A percentile compares a stretch with the other conserved stretches of the same genome.
Conservation (phyloP, 2,797 vertebrate genomes). For the Propithecus perrieri region DNA sequence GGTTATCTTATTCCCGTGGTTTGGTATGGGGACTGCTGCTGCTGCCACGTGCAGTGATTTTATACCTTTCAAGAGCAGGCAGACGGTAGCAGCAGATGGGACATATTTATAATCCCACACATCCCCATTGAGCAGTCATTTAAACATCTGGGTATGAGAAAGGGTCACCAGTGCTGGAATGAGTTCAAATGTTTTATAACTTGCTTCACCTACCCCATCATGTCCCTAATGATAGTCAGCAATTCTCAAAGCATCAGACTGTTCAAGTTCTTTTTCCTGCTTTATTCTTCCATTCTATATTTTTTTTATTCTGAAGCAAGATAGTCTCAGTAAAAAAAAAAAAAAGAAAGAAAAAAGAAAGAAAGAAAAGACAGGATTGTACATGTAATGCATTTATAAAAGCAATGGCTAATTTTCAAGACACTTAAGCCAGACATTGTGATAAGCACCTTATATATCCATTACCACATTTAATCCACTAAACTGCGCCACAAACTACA, state of each 20-base stretch:
- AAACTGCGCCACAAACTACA: background rate
- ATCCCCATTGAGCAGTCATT: slow-evolving; percentile 42
- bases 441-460: background rate
- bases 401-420: background rate
- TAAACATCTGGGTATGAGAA: slow-evolving; percentile 69
- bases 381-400: background rate
- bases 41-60: background rate
- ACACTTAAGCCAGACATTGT: background rate
- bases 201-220: background rate
- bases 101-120: slow-evolving; percentile 67
- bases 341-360: background rate
- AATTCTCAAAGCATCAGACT: background rate
- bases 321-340: background rate
- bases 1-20: slow-evolving; percentile 20
- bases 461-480: background rate
- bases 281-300: background rate
- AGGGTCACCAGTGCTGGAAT: slow-evolving; percentile 60
- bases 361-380: background rate
- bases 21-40: background rate
- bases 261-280: background rate
- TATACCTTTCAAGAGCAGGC: background rate
- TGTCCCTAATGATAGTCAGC: background rate
- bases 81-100: slow-evolving; percentile 63
- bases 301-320: background rate
- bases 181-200: slow-evolving; percentile 47